Conservation (phyloP, 2,888 invertebrate species). For the Neocrepidodera transversa region DNA sequence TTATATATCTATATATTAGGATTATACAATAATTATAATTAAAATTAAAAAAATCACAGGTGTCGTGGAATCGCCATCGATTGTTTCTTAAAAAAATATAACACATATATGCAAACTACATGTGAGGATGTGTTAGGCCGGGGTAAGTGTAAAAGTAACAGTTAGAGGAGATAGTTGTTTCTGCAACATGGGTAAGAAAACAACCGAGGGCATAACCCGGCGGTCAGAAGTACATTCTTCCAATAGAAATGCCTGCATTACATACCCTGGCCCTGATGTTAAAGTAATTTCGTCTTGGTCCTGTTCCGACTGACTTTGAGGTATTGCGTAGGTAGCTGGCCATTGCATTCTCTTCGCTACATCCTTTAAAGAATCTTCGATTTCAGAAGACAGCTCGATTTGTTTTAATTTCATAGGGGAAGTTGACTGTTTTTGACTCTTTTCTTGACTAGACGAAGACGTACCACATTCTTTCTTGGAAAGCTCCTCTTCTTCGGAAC, state of each 20-base stretch:
- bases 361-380: conserved; percentile 63
- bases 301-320: conserved; percentile 58
- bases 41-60: conserved; percentile 63
- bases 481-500: conserved; percentile 46
- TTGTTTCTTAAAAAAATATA: conserved; percentile 60
- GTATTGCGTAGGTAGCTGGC: conserved; percentile 72
- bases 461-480: conserved; percentile 33
- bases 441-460: conserved; percentile 24
- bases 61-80: conserved; percentile 62
- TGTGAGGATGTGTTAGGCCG: conserved; percentile 71
- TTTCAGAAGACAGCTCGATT: conserved; percentile 57
- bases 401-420: conserved; percentile 45
- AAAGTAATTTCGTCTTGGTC: conserved; percentile 44
- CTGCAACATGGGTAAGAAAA: conserved; percentile 92
- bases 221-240: conserved; percentile 65
- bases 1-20: conserved; percentile 54
- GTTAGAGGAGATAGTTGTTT: conserved; percentile 86
- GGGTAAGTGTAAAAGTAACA: conserved; percentile 91
- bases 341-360: conserved; percentile 65
- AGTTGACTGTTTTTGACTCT: conserved; percentile 24
- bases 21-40: conserved; percentile 59
- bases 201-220: conserved; percentile 88
- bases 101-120: conserved; percentile 58
- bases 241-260: conserved; percentile 93
- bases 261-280: conserved; percentile 61